Evolutionary conservation across 1,140 invertebrate genomes (phyloP), one percentile per base, ranked within the genome.

Genomic region (Bombus consobrinus): DNA sequence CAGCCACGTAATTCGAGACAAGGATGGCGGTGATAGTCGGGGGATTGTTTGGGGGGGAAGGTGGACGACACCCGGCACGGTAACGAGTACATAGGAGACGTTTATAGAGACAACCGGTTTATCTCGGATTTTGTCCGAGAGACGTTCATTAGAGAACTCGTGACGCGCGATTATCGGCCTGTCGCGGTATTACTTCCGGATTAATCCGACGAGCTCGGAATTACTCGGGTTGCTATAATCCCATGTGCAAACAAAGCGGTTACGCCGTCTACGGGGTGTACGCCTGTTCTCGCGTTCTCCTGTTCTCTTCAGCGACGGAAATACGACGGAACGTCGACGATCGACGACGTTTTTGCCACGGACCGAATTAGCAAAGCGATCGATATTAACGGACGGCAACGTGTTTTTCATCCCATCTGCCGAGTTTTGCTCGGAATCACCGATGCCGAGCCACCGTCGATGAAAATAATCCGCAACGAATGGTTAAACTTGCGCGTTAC

Each of bases 111-210:
- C 66, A 76, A 89, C 68, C 77, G 79, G 81, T 88, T 88, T 86
- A 82, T 83, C 47, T 53, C 6, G 47, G 59, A 62, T 72, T 79
- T 88, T 82, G 86, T 88, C 79, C 73, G 84, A 32, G 75, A 9
- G 59, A 41, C 85, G 79, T 89, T 84, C 87, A 82, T 88, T 75
- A 71, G 64, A 37, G 28, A 69, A 34, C 34, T 79, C 68, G 81
- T 64, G 72, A 41, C 41, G 66, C 66, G 39, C 75, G 81, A 73
- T 89, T 86, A 79, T 88, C 78, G 59, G 78, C 62, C 83, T 82
- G 74, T 62, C 74, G 71, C 32, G 87, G 69, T 83, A 89, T 89
- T 89, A 89, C 88, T 88, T 83, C 75, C 79, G 88, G 87, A 88
- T 86, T 88, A 89, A 88, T 82, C 69, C 57, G 88, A 83, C 74